Conservation (phyloP, 64 coral and sea anemone genomes). For the Orbicella faveolata region DNA sequence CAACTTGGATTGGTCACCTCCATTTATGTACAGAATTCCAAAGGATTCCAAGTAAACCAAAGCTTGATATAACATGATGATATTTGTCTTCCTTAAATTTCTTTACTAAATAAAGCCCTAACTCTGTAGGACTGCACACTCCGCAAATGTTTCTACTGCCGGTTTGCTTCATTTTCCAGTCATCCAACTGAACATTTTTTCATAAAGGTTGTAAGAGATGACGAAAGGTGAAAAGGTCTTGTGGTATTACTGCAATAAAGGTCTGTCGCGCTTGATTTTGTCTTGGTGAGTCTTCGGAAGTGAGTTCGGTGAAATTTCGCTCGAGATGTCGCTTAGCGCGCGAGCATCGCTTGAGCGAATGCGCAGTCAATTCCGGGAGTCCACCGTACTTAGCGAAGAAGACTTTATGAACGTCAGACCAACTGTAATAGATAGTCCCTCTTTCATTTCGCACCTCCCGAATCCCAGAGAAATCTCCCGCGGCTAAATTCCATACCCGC, state of each 20-base stretch:
- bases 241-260: not conserved
- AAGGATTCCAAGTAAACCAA: too few relatives aligned
- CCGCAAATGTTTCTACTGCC: not conserved
- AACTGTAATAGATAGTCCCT: constrained; percentile 83
- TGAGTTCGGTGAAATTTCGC: constrained; percentile 59
- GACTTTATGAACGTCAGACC: constrained; percentile 73
- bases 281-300: not conserved
- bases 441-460: constrained; percentile 56
- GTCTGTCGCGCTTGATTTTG: constrained; percentile 3
- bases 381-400: constrained; percentile 72
- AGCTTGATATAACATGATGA: too few relatives aligned
- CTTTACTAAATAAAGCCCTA: too few relatives aligned
- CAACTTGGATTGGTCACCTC: too few relatives aligned
- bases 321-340: constrained; percentile 81
- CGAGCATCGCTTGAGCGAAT: constrained; percentile 74
- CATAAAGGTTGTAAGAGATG: constrained; percentile 5
- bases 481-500: constrained; percentile 75
- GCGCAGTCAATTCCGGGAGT: constrained; percentile 41
- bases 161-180: not conserved
- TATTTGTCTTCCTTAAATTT: too few relatives aligned
- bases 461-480: constrained; percentile 50
- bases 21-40: too few relatives aligned
- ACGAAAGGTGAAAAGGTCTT: not conserved
- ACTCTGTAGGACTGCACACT: not conserved
- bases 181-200: not conserved